Base-by-base conservation (phyloP, 2,888 invertebrate species). In the Oxycera nigricornis region DNA sequence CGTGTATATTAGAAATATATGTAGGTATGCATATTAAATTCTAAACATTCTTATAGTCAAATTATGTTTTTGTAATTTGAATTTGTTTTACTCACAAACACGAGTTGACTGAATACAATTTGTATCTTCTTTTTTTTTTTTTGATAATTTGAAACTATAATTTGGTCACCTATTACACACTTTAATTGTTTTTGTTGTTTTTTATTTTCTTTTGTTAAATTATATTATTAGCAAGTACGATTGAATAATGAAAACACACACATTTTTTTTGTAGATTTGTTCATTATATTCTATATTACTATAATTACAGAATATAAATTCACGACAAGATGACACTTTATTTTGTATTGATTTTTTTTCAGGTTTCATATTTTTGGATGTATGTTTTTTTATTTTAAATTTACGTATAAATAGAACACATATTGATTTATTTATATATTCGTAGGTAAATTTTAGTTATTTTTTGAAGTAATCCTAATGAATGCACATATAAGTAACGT, bases 211-310 rank as follows among this genome's bases (percentile, higher is more conserved):
- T 59, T 59, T 31, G 61, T 61, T 31, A 31, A 4, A 31, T 28
- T 17, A 31, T 61, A 28, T 28, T 55, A 55, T 35, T 59, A 26
- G 59, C 30, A 20, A 67, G 4, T n/a, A 11, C n/a, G 50, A 46
- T 68, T 68, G 67, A 46, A 68, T 68, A 68, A 46, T 67, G 65
- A 41, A 67, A 67, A 67, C 65, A 67, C 65, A 67, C n/a, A n/a
- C 65, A 67, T 28, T 9, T 28, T 28, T 59, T 59, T 59, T 59
- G 59, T 30, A 59, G 11, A 59, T 59, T 28, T 59, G 46, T 46
- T n/a, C 4, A 17, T 46, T 46, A 46, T 11, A 17, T 46, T 46
- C 46, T 46, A 7, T 35, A 35, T 35, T 6, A 11, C 35, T 35
- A 35, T 50, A 55, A 55, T 20, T 24, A 55, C 11, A 55, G 17